A percentile compares a stretch with the other conserved stretches of the same genome.
Conservation (phyloP, 2,113 vertebrate genomes). For the Prunella fulvescens region DNA sequence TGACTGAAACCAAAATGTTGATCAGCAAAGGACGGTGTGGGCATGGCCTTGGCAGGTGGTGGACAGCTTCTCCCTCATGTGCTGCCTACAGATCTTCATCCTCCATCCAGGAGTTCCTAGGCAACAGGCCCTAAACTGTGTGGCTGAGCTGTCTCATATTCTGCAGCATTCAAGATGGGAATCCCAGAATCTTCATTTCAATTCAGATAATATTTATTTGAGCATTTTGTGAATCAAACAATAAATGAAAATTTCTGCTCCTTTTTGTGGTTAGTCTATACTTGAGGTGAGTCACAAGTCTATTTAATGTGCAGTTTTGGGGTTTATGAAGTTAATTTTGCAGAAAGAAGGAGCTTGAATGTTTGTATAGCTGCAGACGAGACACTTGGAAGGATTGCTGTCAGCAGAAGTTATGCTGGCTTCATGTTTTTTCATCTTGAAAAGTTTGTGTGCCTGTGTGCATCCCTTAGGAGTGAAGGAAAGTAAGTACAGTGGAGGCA, state of each 20-base stretch:
- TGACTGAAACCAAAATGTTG: neutral
- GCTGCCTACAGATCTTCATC: neutral
- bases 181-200: neutral
- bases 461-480: neutral
- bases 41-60: neutral
- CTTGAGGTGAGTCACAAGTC: neutral
- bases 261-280: neutral
- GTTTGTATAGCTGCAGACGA: neutral
- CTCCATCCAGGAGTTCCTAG: neutral
- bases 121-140: neutral
- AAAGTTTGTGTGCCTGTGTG: neutral
- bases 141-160: neutral
- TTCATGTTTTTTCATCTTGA: neutral
- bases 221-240: neutral
- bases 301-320: neutral
- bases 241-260: neutral
- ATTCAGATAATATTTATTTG: neutral
- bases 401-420: neutral
- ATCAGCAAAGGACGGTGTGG: neutral
- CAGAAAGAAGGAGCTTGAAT: neutral
- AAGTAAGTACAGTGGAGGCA: neutral
- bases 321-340: neutral
- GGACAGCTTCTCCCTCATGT: neutral
- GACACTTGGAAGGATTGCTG: neutral
- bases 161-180: neutral